Percentiles rank a stretch among this genome's conserved stretches.
Evolutionary conservation across 1,140 invertebrate genomes (phyloP).

Genomic region (Cardiocondyla obscurior): DNA sequence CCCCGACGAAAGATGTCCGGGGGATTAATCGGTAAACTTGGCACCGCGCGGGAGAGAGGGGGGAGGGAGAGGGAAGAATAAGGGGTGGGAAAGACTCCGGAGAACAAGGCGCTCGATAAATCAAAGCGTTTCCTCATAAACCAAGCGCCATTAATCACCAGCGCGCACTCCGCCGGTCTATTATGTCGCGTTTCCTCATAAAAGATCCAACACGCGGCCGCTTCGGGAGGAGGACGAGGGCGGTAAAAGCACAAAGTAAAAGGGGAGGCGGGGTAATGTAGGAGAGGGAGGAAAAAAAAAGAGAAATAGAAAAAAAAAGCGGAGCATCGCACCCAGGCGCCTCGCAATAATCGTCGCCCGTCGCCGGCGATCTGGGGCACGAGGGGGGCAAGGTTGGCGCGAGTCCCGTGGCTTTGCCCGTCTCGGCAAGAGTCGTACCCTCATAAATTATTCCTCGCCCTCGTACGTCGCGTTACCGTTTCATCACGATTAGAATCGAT

Average conservation of each 20-base stretch:
- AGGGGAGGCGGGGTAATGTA: background rate
- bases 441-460: conserved; percentile 38
- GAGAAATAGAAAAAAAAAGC: too few relatives aligned
- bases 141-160: conserved; percentile 55
- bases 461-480: conserved; percentile 40
- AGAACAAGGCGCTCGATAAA: conserved; percentile 55
- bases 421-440: conserved; percentile 13
- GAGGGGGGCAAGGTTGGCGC: conserved; percentile 34
- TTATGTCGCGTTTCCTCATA: conserved; percentile 41
- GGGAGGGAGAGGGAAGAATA: background rate
- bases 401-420: conserved; percentile 23
- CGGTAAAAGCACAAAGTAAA: background rate
- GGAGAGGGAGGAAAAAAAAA: background rate
- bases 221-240: background rate
- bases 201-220: conserved; percentile 33
- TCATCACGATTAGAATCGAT: conserved; percentile 50
- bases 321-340: background rate
- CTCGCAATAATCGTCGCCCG: conserved; percentile 31
- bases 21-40: conserved; percentile 60
- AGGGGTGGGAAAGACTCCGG: conserved; percentile 20
- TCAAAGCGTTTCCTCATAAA: conserved; percentile 56
- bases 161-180: conserved; percentile 18
- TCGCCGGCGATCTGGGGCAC: conserved; percentile 13
- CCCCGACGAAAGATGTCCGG: conserved; percentile 19
- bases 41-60: background rate